Evolutionary conservation across 2,888 invertebrate genomes (phyloP), one percentile per base, ranked within the genome.

Genomic region (Latrodectus elegans): DNA sequence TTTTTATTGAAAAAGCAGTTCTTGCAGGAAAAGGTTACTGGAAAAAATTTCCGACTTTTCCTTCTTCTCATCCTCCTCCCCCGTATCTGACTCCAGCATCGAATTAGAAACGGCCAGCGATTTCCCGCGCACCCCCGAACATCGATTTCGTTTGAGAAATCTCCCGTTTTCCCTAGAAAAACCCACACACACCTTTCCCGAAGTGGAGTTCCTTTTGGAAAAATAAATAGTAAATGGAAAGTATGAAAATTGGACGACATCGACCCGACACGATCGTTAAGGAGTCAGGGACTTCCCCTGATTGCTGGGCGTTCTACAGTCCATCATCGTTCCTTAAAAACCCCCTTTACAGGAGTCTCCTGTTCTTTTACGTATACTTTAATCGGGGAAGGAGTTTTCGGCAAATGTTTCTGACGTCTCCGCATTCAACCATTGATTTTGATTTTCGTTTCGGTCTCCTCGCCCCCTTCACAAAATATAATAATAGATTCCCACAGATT

Each of bases 201-300:
- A 12, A 55, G 14, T 55, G 55, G 12, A 55, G 55, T 15, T 15
- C 55, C 55, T 15, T 14, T 55, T 12, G 55, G 15, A 15, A 55
- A 55, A 55, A 55, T 55, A 55, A 55, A 55, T 55, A 55, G 55
- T 55, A 55, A 55, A 55, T 55, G 55, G 55, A 55, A 55, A 55
- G 55, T 55, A 55, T 55, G 55, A 55, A 55, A 55, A 55, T 55
- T 55, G 55, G 55, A 55, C 55, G 55, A 55, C 55, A 55, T 55
- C 55, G 55, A 55, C 55, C 55, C 55, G 55, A 55, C 55, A 55
- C 55, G 55, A 15, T 55, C 55, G 55, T 55, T 55, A 55, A 55
- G 55, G 9, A 55, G 55, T 55, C 55, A 55, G 14, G 55, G 55
- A 14, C 14, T 15, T 14, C 55, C 55, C 15, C 55, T 15, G 15